Evolutionary conservation across 2,888 invertebrate species (phyloP), one percentile per base, ranked within the genome.

Genomic region (Drosophila recens): DNA sequence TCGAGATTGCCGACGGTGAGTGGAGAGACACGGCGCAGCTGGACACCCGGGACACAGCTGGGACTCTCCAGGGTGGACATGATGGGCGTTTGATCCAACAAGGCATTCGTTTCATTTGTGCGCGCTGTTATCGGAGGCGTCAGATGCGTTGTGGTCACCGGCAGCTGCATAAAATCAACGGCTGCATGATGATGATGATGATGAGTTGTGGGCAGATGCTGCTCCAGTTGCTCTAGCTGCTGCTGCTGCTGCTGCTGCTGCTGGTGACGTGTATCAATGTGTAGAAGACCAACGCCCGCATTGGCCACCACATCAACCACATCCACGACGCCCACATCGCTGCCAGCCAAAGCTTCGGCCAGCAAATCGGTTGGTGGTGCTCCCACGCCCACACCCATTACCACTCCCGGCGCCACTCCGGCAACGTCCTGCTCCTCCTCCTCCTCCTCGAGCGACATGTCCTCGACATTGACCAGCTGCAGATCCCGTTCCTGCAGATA

Each of bases 41-140:
- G 69, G 8, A 75, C 5, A 1, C 15, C 52, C 5, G 40, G 70
- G 30, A 27, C 27, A 40, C 94, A n/a, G n/a, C 38, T 94, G 5
- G 96, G 96, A 27, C 95, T 94, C 91, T 97, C 97, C 30, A 96
- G 92, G 0, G 97, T 84, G 1, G 97, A 96, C 97, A 97, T 97
- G 58, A 97, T 97, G 0, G 97, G 95, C 2, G 95, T 96, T 91
- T 95, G 96, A 89, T 96, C 94, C 15, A 96, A 93, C 11, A 95
- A 94, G 4, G 96, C 94, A 79, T 96, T 96, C 0, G 97, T 97
- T 91, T 96, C 97, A 4, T 95, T 94, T 0, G 96, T 95, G 94
- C 65, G 80, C 57, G 90, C 91, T 2, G 90, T 82, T 1, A 89
- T 87, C 0, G 91, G 89, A 11, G 90, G 90, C 23, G 90, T 90